Percentiles rank a stretch among this genome's conserved stretches.
phyloP scores from a whole-genome alignment of 2,113 vertebrate genomes.

The Percopsis transmontana region DNA sequence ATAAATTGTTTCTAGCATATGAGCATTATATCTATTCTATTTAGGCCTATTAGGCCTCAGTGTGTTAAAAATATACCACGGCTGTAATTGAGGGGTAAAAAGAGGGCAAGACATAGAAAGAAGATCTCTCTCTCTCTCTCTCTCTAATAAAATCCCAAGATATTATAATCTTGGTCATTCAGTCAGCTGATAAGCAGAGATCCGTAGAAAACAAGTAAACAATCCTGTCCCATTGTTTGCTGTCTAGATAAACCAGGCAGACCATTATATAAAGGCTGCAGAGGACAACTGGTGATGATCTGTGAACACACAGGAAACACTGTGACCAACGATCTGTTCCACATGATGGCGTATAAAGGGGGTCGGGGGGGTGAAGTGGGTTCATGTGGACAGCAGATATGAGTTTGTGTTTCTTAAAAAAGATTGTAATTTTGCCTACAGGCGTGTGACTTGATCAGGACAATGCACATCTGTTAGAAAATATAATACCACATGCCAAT shows the following conservation, averaged over 20 bases:
- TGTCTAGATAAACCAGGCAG: conserved; percentile 59
- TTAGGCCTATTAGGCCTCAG: too few species aligned
- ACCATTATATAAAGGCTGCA: conserved; percentile 63
- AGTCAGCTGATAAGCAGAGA: conserved; percentile 69
- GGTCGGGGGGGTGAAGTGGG: conserved; percentile 18
- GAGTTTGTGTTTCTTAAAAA: conserved; percentile 1
- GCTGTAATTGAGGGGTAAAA: not conserved
- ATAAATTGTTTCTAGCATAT: too few species aligned
- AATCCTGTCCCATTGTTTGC: conserved; percentile 65
- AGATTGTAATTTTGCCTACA: not conserved
- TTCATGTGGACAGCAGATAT: conserved; percentile 34
- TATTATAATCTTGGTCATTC: conserved; percentile 62
- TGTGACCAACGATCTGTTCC: conserved; percentile 66
- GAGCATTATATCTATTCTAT: too few species aligned
- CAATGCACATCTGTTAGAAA: not conserved
- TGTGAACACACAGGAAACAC: conserved; percentile 71
- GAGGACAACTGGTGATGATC: conserved; percentile 64
- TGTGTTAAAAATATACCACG: not conserved
- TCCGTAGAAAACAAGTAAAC: conserved; percentile 55
- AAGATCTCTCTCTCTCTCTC: not conserved
- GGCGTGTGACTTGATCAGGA: not conserved
- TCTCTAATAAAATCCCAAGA: conserved; percentile 50
- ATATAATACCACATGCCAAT: not conserved
- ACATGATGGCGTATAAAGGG: conserved; percentile 54
- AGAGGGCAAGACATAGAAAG: not conserved